phyloP scores from a whole-genome alignment of 2,797 vertebrate species.

The Dromococcyx pavoninus region DNA sequence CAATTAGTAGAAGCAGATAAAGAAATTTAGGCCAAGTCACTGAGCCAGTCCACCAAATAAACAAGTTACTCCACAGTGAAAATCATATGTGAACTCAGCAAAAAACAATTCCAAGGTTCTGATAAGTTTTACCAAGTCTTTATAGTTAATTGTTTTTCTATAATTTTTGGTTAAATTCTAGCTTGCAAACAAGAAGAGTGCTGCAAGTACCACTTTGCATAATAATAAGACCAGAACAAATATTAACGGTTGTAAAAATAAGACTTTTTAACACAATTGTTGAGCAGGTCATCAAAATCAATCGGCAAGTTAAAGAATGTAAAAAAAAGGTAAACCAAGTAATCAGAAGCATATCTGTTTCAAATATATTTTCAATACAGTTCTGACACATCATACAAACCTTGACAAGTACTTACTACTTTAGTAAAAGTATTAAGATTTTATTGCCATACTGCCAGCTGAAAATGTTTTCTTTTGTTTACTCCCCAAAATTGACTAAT shows the following conservation, averaged over 20 bases:
- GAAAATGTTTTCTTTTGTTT: not conserved
- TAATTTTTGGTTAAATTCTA: not conserved
- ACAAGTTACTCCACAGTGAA: too few relatives aligned
- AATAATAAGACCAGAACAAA: not conserved
- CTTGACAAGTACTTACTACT: not conserved
- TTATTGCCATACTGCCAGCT: not conserved
- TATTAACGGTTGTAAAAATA: not conserved
- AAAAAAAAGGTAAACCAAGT: not conserved
- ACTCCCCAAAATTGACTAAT: not conserved
- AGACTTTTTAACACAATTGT: not conserved
- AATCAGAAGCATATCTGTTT: not conserved
- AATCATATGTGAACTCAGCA: not conserved
- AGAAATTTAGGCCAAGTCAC: not conserved
- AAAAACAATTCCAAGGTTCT: not conserved
- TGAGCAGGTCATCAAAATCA: not conserved
- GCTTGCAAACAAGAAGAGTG: not conserved
- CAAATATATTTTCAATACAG: not conserved
- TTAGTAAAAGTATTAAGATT: not conserved
- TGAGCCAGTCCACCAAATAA: too few relatives aligned
- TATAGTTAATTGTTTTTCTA: not conserved
- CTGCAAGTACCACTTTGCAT: not conserved
- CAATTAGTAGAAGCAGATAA: not conserved
- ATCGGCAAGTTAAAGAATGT: not conserved
- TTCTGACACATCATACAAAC: not conserved
- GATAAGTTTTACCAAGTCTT: not conserved